Conservation (phyloP, 2,797 vertebrate species). For the Pelodytes ibericus region DNA sequence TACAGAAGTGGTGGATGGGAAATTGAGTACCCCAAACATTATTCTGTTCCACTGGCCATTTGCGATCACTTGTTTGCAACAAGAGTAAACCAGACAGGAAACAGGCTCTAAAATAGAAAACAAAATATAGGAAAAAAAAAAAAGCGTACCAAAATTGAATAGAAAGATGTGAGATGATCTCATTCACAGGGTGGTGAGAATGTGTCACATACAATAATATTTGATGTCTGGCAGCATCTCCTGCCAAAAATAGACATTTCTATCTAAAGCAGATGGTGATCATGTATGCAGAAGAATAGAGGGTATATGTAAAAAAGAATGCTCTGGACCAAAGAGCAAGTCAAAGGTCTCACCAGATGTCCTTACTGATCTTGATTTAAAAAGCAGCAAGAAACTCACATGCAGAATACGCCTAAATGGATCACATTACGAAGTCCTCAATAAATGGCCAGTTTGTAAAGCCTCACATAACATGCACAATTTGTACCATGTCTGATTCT, state of each 20-base stretch:
- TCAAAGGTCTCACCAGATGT: not conserved
- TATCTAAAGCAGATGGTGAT: conserved; percentile 37
- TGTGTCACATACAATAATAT: conserved; percentile 48
- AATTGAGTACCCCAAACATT: not conserved
- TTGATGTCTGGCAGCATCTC: conserved; percentile 42
- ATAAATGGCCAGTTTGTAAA: not conserved
- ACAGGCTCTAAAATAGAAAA: conserved; percentile 7
- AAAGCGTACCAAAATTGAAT: conserved; percentile 19
- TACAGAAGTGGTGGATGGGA: not conserved
- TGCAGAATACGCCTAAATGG: not conserved
- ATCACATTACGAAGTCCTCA: not conserved
- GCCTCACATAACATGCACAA: not conserved
- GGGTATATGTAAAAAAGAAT: not conserved
- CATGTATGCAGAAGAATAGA: conserved; percentile 12
- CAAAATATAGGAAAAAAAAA: not conserved
- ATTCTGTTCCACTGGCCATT: not conserved
- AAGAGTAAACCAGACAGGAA: conserved; percentile 25
- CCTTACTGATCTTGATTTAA: not conserved
- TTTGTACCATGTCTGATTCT: not conserved
- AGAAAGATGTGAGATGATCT: conserved; percentile 45
- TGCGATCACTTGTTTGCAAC: not conserved
- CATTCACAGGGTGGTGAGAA: conserved; percentile 44
- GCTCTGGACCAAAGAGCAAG: conserved; percentile 3
- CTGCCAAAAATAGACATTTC: conserved; percentile 32
- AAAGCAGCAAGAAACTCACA: not conserved